phyloP scores from a whole-genome alignment of 2,888 invertebrate species.

The Chrysina gloriosa region DNA sequence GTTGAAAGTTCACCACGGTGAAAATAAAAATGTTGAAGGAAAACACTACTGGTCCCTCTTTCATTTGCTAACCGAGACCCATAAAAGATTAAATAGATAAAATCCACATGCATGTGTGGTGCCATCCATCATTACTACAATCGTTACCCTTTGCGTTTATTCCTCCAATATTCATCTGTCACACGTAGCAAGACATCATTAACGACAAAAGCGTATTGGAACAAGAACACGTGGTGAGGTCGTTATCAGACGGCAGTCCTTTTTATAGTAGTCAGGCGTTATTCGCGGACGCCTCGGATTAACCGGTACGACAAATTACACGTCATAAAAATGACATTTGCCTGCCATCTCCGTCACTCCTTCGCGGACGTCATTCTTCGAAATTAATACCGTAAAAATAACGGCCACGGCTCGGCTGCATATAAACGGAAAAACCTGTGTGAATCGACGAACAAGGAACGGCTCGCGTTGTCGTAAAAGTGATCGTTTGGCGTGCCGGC shows the following conservation, averaged over 20 bases:
- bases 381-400: slow-evolving; percentile 31
- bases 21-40: no score
- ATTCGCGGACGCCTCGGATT: slow-evolving; percentile 4
- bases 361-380: slow-evolving; percentile 2
- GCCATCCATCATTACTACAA: no score
- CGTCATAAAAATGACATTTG: slow-evolving; percentile 29
- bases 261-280: slow-evolving; percentile 14
- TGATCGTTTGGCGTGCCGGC: not conserved
- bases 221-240: not conserved
- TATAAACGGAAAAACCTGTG: slow-evolving; percentile 18
- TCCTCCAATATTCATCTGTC: not conserved
- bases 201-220: not conserved
- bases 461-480: slow-evolving; percentile 2
- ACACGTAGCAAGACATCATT: not conserved
- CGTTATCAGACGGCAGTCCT: slow-evolving; percentile 4
- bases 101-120: no score
- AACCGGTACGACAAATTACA: slow-evolving; percentile 28
- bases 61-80: no score
- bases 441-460: not conserved
- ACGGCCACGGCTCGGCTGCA: not conserved
- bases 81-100: no score
- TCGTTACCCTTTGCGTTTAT: no score
- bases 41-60: no score
- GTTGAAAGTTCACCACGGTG: no score
- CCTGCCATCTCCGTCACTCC: not conserved